Evolutionary conservation across 2,797 vertebrate genomes (phyloP).

Genomic region (Fratercula arctica): DNA sequence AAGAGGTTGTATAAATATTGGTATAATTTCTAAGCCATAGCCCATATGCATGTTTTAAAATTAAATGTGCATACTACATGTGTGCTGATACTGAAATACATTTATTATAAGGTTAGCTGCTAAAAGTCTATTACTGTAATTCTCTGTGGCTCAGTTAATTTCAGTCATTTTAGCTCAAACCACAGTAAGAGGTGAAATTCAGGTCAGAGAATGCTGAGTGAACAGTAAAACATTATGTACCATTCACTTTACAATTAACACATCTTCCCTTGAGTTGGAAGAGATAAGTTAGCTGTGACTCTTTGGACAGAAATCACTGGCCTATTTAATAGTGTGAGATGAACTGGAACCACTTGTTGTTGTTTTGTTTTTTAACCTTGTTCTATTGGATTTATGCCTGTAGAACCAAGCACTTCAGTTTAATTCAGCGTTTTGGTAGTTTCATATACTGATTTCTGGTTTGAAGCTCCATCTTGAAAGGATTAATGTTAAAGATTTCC

Average conservation of each 20-base stretch:
- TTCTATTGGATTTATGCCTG: background rate
- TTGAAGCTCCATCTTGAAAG: background rate
- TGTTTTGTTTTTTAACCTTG: background rate
- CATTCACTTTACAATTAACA: constrained; percentile 15
- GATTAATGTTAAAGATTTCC: background rate
- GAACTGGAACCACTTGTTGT: constrained; percentile 3
- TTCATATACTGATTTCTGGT: background rate
- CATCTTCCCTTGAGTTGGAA: background rate
- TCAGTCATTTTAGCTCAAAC: constrained; percentile 70
- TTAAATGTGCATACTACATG: background rate
- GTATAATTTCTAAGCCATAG: background rate
- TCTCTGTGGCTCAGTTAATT: constrained; percentile 37
- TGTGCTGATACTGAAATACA: background rate
- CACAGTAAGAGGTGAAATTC: constrained; percentile 52
- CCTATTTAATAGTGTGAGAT: background rate
- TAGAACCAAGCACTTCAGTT: background rate
- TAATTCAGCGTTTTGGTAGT: background rate
- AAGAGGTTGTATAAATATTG: background rate
- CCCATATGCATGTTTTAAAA: background rate
- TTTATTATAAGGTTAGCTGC: background rate
- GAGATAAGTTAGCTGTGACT: background rate
- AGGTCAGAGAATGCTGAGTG: constrained; percentile 18
- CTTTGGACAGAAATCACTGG: background rate
- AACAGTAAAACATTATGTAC: background rate
- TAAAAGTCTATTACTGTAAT: background rate